Evolutionary conservation across 2,888 invertebrate genomes (phyloP), one percentile per base, ranked within the genome.

Genomic region (Cyclophora punctaria): DNA sequence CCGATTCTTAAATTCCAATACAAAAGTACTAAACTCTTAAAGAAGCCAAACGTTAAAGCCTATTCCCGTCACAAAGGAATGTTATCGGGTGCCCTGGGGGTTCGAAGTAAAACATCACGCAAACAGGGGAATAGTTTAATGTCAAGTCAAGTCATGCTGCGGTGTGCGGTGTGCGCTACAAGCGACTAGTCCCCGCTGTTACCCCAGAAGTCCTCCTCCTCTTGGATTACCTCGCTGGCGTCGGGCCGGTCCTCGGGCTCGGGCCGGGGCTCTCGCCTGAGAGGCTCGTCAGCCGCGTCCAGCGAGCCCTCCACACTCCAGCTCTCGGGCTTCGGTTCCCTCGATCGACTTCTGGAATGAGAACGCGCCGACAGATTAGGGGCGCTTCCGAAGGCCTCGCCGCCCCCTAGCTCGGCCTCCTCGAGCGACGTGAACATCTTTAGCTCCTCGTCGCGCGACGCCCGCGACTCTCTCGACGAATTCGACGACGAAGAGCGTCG

Each of bases 381-480:
- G 59, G 85, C 80, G 70, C 87, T 87, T 64, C 83, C 82, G 62
- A 74, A 79, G 55, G 63, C 75, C 43, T 70, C 69, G 46, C 67
- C 69, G 61, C 62, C 73, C 64, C 83, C 80, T 58, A 90, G 83
- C 69, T 92, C 92, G 57, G 90, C 90, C 72, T 91, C 91, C 71
- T 92, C 92, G 62, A 92, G 83, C 49, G 92, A 91, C 57, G 92
- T 91, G 64, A 92, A 91, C 82, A 90, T 89, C 78, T 90, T 90
- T 41, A 92, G 74, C 73, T 92, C 92, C 69, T 92, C 91, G 62
- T 92, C 91, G 51, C 91, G 90, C 35, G 91, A 91, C 53, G 90
- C 89, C 54, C 90, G 89, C 51, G 91, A 91, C 7, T 91, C 91
- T 64, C 78, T 86, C 50, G 91, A 91, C 56, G 91, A 91, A 58